Base-by-base conservation (phyloP, 2,797 vertebrate genomes). In the Amphiprion clarkii region DNA sequence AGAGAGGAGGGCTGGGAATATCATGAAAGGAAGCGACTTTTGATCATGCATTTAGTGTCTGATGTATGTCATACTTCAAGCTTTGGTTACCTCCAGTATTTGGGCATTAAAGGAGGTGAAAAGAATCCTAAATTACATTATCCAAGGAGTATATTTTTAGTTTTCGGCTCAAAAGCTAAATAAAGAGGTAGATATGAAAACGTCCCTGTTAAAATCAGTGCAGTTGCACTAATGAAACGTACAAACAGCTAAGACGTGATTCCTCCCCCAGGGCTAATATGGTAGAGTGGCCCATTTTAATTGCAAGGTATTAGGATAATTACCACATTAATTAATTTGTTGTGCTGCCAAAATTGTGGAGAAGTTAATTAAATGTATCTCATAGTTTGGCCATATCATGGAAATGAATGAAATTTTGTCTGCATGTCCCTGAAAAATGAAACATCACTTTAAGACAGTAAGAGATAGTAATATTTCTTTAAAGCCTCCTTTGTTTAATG, bases 291-390 rank as follows among this genome's bases (percentile, higher is more conserved):
- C 33, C 54, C 31, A 36, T 54, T 81, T 79, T 72, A 71, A 83
- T 76, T 79, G 58, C 65, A 78, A 81, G 68, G 62, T 84, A 83
- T 80, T 64, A 74, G 69, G 64, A 66, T 79, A 77, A 84, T 78
- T 79, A 81, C 76, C 67, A 33, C 59, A 78, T 67, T 74, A 78
- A 65, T 81, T 83, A 14, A 88, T 86, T 79, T 84, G 68, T 84
- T 80, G 85, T 76, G 65, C 77, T 85, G 73, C 67, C 79, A 85
- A 70, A 82, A 70, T 83, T 79, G 82, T 49, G 39, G n/a, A 71
- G 17, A 73, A 71, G 55, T 81, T 90, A 82, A 86, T 88, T 88
- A 87, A 88, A 87, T 84, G 73, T 72, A 72, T 78, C 39, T 83
- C 78, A 84, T 67, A 70, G 55, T 87, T 78, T 79, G 60, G 53